phyloP scores from a whole-genome alignment of 2,113 vertebrate genomes.

The Saiga tatarica region DNA sequence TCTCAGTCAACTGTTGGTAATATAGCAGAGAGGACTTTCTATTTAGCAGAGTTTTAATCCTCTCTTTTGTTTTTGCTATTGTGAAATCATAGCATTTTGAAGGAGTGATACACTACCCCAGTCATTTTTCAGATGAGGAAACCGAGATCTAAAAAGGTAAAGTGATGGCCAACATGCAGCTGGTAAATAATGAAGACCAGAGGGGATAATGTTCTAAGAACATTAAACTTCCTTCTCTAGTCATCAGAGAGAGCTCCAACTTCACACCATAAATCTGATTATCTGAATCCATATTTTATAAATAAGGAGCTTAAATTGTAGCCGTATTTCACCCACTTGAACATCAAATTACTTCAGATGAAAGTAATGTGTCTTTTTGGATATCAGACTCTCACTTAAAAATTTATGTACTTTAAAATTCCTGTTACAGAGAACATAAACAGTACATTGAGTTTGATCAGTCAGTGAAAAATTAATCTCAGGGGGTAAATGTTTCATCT shows the following conservation, averaged over 20 bases:
- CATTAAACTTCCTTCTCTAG: not conserved
- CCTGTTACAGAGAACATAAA: slow-evolving; percentile 72
- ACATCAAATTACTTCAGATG: slow-evolving; percentile 73
- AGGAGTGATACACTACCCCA: not conserved
- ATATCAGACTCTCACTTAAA: slow-evolving; percentile 64
- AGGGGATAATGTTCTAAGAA: not conserved
- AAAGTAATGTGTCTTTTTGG: slow-evolving; percentile 71
- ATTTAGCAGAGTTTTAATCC: not conserved
- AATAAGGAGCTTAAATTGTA: slow-evolving; percentile 61
- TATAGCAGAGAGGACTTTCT: not conserved
- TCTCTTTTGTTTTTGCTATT: slow-evolving; percentile 15
- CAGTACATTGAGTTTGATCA: slow-evolving; percentile 72
- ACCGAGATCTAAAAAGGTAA: not conserved
- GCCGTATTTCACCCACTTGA: slow-evolving; percentile 53
- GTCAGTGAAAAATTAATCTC: slow-evolving; percentile 73
- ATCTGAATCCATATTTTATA: slow-evolving; percentile 67
- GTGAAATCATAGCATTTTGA: not conserved
- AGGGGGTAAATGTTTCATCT: slow-evolving; percentile 66
- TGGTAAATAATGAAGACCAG: slow-evolving; percentile 15
- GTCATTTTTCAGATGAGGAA: slow-evolving; percentile 16
- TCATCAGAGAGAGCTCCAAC: slow-evolving; percentile 38
- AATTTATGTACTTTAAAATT: slow-evolving; percentile 73
- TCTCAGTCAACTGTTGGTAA: not conserved
- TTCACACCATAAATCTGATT: slow-evolving; percentile 64
- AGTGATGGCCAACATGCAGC: not conserved